Conservation (phyloP, 2,888 invertebrate genomes). For the Caenorhabditis parvicauda region DNA sequence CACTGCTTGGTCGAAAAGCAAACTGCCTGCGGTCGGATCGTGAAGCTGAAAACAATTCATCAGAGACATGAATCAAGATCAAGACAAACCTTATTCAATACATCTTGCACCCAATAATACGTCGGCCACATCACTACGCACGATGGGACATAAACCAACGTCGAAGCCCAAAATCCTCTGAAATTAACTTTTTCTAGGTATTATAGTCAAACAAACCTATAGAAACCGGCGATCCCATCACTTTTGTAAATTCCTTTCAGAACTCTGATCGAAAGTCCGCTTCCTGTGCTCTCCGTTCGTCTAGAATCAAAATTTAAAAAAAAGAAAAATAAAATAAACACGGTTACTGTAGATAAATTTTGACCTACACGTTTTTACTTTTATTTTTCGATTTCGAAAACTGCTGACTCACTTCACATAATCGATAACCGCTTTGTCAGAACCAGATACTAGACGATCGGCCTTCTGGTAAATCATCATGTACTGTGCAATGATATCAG, state of each 20-base stretch:
- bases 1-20: slow-evolving; percentile 38
- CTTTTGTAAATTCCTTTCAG: slow-evolving; percentile 36
- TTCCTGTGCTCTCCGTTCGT: too few species aligned
- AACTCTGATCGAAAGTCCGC: slow-evolving; percentile 19
- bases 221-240: slow-evolving; percentile 44
- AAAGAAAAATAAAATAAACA: too few species aligned
- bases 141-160: slow-evolving; percentile 39
- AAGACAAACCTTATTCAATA: slow-evolving; percentile 20
- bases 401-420: slow-evolving; percentile 7
- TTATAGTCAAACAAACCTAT: slow-evolving; percentile 10
- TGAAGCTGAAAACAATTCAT: slow-evolving; percentile 9
- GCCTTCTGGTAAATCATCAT: slow-evolving; percentile 51
- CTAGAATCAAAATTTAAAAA: too few species aligned
- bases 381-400: too few species aligned
- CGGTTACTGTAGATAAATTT: too few species aligned
- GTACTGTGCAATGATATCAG: slow-evolving; percentile 48
- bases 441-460: slow-evolving; percentile 34
- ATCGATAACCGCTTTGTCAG: slow-evolving; percentile 34
- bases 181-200: neutral
- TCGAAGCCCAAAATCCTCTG: slow-evolving; percentile 40
- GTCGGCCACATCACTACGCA: slow-evolving; percentile 45
- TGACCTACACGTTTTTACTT: too few species aligned
- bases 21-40: slow-evolving; percentile 19
- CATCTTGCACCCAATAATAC: slow-evolving; percentile 36
- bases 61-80: neutral